A percentile compares a stretch with the other conserved stretches of the same genome.
phyloP scores from a whole-genome alignment of 2,113 vertebrate genomes.

The Dissostichus mawsoni region DNA sequence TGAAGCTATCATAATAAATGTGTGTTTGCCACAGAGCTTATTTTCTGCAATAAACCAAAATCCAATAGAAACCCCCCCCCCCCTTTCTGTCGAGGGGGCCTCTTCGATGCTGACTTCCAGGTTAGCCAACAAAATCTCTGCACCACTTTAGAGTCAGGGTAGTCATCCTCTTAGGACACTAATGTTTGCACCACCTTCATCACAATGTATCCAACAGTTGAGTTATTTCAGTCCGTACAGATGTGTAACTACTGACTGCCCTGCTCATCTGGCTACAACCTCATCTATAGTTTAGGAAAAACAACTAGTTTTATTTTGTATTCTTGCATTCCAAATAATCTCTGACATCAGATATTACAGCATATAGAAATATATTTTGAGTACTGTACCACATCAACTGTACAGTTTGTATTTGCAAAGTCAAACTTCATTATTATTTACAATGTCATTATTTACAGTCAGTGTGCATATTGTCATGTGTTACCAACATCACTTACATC shows the following conservation, averaged over 20 bases:
- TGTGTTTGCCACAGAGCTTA: too few species aligned
- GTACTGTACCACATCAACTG: conserved; percentile 73
- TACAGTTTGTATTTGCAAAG: conserved; percentile 64
- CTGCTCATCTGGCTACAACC: neutral
- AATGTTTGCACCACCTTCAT: neutral
- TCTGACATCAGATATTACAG: conserved; percentile 47
- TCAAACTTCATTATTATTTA: conserved; percentile 64
- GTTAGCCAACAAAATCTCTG: too few species aligned
- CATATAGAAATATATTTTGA: conserved; percentile 82
- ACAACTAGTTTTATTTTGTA: conserved; percentile 71
- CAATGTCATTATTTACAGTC: conserved; percentile 47
- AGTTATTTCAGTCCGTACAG: neutral
- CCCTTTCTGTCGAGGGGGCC: too few species aligned
- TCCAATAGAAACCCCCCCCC: too few species aligned
- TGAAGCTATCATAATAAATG: too few species aligned
- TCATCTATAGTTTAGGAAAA: conserved; percentile 23
- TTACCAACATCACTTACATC: conserved; percentile 41
- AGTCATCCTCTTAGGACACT: neutral
- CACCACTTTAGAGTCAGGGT: neutral
- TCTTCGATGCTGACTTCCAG: too few species aligned
- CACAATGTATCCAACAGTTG: neutral
- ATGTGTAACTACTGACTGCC: rapidly evolving
- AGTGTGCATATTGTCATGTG: conserved; percentile 59
- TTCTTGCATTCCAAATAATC: conserved; percentile 69
- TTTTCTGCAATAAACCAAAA: too few species aligned